Conservation (phyloP, 2,888 invertebrate species). For the Trissoscelio sp. region DNA sequence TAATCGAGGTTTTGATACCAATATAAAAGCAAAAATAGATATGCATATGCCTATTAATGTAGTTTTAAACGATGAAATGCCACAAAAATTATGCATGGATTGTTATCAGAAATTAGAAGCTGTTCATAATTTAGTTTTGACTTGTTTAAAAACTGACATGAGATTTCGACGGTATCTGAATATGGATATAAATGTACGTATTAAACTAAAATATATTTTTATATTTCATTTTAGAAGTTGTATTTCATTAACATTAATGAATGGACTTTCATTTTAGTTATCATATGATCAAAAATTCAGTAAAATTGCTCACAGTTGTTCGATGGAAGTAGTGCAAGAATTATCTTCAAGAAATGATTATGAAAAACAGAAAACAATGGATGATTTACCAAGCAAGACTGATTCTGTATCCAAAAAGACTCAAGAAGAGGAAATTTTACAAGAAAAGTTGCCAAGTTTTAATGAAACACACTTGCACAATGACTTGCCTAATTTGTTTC, state of each 20-base stretch:
- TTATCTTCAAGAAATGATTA: constrained; percentile 57
- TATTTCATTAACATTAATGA: no score
- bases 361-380: not conserved
- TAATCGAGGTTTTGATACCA: constrained; percentile 71
- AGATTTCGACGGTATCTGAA: constrained; percentile 74
- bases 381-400: not conserved
- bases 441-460: constrained; percentile 16
- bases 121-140: constrained; percentile 72
- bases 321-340: constrained; percentile 70
- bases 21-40: constrained; percentile 75
- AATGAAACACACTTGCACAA: constrained; percentile 58
- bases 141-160: constrained; percentile 75
- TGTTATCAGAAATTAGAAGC: constrained; percentile 75
- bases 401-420: constrained; percentile 9
- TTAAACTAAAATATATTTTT: no score
- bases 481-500: constrained; percentile 68
- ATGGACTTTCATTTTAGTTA: no score
- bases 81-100: constrained; percentile 74
- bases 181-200: constrained; percentile 71
- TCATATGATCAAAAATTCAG: constrained; percentile 72
- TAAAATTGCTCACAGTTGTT: constrained; percentile 67
- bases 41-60: no score
- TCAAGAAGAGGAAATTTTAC: constrained; percentile 29
- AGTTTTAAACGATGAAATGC: no score
- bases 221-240: no score